These are phyloP conservation scores for Stramonita haemastoma DNA, from an alignment of 2,888 invertebrate species.

Conservation along the genomic window DNA sequence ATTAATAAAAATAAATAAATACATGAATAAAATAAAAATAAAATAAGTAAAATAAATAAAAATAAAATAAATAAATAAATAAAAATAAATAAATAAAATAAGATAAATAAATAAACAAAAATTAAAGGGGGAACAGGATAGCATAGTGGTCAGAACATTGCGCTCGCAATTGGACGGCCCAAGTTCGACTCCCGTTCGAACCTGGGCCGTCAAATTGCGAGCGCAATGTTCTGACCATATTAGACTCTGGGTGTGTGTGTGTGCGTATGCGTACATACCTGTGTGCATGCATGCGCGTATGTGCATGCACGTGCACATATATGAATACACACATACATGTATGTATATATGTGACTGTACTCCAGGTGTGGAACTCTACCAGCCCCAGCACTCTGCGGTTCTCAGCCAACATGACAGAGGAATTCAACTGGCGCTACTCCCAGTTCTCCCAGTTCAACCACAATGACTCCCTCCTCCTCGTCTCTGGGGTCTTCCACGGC, in stretches of 20 bases:
- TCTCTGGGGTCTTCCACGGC: conserved; percentile 91
- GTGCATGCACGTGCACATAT: not conserved
- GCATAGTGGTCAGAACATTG: too few relatives aligned
- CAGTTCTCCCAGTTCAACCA: conserved; percentile 92
- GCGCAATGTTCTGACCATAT: too few relatives aligned
- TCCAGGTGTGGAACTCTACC: conserved; percentile 86
- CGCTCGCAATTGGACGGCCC: too few relatives aligned
- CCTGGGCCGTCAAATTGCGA: too few relatives aligned
- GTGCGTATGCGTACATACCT: not conserved
- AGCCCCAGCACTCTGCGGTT: conserved; percentile 84
- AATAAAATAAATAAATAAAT: too few relatives aligned
- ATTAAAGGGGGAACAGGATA: too few relatives aligned
- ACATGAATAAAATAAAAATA: too few relatives aligned
- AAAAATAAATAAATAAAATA: too few relatives aligned
- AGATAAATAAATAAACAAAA: too few relatives aligned
- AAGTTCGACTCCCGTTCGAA: too few relatives aligned
- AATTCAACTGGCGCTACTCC: conserved; percentile 90
- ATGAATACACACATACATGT: not conserved
- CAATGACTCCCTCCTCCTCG: conserved; percentile 87
- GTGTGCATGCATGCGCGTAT: not conserved
- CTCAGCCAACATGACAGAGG: conserved; percentile 85
- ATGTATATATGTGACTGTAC: not conserved
- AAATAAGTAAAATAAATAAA: too few relatives aligned
- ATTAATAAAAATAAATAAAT: too few relatives aligned
- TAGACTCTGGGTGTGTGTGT: not conserved